Evolutionary conservation across 2,888 invertebrate genomes (phyloP), one percentile per base, ranked within the genome.

Genomic region (Hecatera dysodea): DNA sequence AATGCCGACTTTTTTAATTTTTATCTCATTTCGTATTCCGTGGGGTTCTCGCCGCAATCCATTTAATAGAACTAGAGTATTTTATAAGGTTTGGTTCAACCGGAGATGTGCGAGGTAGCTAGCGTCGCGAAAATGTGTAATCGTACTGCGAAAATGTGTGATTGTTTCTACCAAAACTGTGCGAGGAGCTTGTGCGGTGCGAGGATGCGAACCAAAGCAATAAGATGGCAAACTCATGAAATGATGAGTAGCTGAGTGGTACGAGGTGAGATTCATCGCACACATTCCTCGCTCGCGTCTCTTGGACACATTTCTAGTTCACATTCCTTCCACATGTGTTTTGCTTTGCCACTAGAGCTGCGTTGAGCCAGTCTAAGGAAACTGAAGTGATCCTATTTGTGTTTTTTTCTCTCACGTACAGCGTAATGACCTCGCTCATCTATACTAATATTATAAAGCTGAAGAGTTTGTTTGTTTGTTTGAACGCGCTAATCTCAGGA

Each of bases 21-120:
- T 53, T 17, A 17, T 53, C 82, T 78, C 64, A 79, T 82, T 67
- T 24, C n/a, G 69, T 81, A 81, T 82, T 80, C 80, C 11, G 24
- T 6, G 15, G 11, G 4, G 8, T 29, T 56, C 59, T 24, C 27
- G 19, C 53, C 64, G 60, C 75, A 68, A 75, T 82, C 62, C 48
- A 60, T 65, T 67, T 57, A 81, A 65, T 72, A 63, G 69, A 66
- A 59, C 42, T 72, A 57, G 81, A 72, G 60, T 53, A 69, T 64
- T 76, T 77, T 75, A 63, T 56, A 55, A 22, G n/a, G 33, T 48
- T n/a, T 12, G n/a, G n/a, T 36, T 33, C 6, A 1, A 55, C n/a
- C 53, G 33, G n/a, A 12, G 22, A 48, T 44, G 19, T 22, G 48
- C 48, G 48, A 48, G 22, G 12, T 44, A 48, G 48, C 48, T 48